Percentiles rank a stretch among this genome's conserved stretches.
phyloP scores from a whole-genome alignment of 1,140 invertebrate species.

The Drosophila kanapiae region DNA sequence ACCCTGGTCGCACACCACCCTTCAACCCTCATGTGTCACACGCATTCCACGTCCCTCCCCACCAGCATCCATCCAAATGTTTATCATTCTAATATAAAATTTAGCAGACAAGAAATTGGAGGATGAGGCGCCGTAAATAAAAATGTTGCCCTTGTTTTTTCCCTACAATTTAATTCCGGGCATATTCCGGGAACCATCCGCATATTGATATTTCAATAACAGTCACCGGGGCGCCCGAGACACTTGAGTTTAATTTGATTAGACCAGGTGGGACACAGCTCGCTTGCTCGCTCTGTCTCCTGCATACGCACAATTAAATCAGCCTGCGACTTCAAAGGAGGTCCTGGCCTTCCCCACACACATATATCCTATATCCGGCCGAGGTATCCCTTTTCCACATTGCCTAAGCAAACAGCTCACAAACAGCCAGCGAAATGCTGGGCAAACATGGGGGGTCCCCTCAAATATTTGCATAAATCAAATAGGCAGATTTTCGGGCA shows the following conservation, averaged over 20 bases:
- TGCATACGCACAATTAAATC: conserved; percentile 40
- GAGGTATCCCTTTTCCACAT: conserved; percentile 42
- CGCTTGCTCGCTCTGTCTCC: neutral
- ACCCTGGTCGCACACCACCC: neutral
- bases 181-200: conserved; percentile 38
- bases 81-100: conserved; percentile 54
- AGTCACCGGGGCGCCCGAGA: conserved; percentile 37
- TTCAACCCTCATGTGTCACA: conserved; percentile 45
- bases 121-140: conserved; percentile 12
- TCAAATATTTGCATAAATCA: conserved; percentile 79
- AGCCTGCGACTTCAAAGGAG: conserved; percentile 53
- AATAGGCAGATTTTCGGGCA: conserved; percentile 65
- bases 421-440: conserved; percentile 54
- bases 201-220: conserved; percentile 77
- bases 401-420: conserved; percentile 57
- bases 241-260: conserved; percentile 77
- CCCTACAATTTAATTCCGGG: conserved; percentile 60
- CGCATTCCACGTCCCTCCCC: conserved; percentile 30
- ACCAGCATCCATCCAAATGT: conserved; percentile 42
- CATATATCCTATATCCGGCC: conserved; percentile 3
- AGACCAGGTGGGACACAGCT: conserved; percentile 20
- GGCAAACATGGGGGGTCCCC: conserved; percentile 34
- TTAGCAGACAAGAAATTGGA: conserved; percentile 13
- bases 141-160: conserved; percentile 44
- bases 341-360: neutral